Evolutionary conservation across 1,140 invertebrate genomes (phyloP).

Genomic region (Pseudomyrmex concolor): DNA sequence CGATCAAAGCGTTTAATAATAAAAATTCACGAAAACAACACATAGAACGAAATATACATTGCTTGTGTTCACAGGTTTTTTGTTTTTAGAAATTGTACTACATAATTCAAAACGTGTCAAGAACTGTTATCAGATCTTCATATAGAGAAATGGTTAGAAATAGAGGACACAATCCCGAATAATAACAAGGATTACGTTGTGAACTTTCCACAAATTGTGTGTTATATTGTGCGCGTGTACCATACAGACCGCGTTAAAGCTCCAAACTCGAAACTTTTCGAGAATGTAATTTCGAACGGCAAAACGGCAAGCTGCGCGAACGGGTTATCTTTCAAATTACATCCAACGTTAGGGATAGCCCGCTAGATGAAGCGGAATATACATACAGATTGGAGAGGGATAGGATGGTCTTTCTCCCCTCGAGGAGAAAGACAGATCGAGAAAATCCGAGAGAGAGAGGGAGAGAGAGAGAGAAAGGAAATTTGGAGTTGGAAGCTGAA

Average conservation of each 20-base stretch:
- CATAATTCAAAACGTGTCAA: not conserved
- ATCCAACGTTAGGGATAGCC: slow-evolving; percentile 72
- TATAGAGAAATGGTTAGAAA: not conserved
- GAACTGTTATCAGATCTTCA: not conserved
- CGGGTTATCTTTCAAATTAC: slow-evolving; percentile 67
- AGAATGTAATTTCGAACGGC: slow-evolving; percentile 46
- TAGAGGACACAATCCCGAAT: not conserved
- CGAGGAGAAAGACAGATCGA: slow-evolving; percentile 1
- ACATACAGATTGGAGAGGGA: slow-evolving; percentile 43
- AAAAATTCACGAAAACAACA: not conserved
- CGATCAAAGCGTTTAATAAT: not conserved
- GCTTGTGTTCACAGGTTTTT: not conserved
- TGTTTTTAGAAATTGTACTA: not conserved
- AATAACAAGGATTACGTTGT: slow-evolving; percentile 2
- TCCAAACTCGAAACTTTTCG: slow-evolving; percentile 44
- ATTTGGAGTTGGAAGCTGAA: slow-evolving; percentile 56
- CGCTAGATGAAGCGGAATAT: slow-evolving; percentile 66
- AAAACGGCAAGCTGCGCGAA: slow-evolving; percentile 31
- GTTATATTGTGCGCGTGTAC: slow-evolving; percentile 33
- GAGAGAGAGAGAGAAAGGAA: slow-evolving; percentile 48
- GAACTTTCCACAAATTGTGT: slow-evolving; percentile 38
- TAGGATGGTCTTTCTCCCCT: slow-evolving; percentile 8
- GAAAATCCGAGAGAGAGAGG: slow-evolving; percentile 29
- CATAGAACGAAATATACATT: not conserved
- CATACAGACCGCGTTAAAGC: not conserved